Evolutionary conservation across 2,113 vertebrate species (phyloP).

Genomic region (Chaenocephalus aceratus): DNA sequence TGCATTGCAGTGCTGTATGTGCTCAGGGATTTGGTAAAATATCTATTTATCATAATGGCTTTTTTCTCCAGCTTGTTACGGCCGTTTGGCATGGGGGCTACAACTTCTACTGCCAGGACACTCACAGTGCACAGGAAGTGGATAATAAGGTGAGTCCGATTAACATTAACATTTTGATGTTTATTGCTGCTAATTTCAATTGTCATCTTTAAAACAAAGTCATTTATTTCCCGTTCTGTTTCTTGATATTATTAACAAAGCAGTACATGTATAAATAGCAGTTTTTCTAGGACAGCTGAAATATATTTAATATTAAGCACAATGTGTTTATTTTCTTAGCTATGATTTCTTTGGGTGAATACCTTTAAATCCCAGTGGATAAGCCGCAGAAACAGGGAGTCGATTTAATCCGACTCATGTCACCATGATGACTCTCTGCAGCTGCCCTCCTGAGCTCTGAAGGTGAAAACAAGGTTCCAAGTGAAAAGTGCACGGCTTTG

Average conservation of each 20-base stretch:
- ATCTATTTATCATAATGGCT: background rate
- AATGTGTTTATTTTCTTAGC: constrained; percentile 9
- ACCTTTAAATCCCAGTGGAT: constrained; percentile 56
- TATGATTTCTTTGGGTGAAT: constrained; percentile 30
- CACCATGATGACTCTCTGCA: constrained; percentile 43
- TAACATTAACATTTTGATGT: background rate
- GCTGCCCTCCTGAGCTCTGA: constrained; percentile 13
- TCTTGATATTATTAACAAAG: background rate
- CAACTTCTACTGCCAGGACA: constrained; percentile 95
- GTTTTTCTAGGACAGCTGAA: background rate
- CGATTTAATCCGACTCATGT: constrained; percentile 60
- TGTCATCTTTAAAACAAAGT: background rate
- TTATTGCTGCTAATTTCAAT: background rate
- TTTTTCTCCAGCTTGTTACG: constrained; percentile 86
- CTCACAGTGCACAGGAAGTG: constrained; percentile 87
- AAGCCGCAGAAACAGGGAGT: constrained; percentile 46
- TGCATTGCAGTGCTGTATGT: background rate
- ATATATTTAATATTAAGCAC: constrained; percentile 1
- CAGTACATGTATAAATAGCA: background rate
- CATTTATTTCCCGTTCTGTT: background rate
- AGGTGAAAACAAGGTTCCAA: constrained; percentile 44
- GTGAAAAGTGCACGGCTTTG: constrained; percentile 47
- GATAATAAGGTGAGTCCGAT: constrained; percentile 90
- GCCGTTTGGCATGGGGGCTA: constrained; percentile 90
- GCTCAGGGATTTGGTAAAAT: background rate